Evolutionary conservation across 2,888 invertebrate genomes (phyloP).

Genomic region (Andricus quercusramuli): DNA sequence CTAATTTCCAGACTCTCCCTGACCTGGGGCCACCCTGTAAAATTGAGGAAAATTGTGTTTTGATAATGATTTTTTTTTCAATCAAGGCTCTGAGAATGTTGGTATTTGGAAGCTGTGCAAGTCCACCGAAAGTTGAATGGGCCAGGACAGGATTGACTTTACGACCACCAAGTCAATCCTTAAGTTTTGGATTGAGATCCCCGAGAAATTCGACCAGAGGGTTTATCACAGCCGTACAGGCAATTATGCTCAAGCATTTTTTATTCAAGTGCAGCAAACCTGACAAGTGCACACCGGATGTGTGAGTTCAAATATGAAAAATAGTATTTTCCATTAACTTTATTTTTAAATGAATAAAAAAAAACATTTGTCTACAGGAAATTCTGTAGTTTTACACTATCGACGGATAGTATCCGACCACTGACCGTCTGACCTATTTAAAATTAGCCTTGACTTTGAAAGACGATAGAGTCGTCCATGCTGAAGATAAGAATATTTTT

Average conservation of each 20-base stretch:
- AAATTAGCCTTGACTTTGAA: too few relatives aligned
- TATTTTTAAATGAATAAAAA: not conserved
- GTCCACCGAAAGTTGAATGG: conserved; percentile 87
- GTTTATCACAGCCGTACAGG: conserved; percentile 84
- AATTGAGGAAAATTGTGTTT: too few relatives aligned
- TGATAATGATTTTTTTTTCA: too few relatives aligned
- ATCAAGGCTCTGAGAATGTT: conserved; percentile 82
- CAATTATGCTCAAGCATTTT: conserved; percentile 85
- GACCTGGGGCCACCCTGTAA: too few relatives aligned
- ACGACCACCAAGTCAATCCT: conserved; percentile 81
- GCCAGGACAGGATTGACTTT: conserved; percentile 84
- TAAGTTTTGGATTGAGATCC: conserved; percentile 84
- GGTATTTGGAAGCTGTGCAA: conserved; percentile 84
- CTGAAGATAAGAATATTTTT: too few relatives aligned
- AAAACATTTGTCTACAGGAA: too few relatives aligned
- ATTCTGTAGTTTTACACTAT: too few relatives aligned
- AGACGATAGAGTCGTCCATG: too few relatives aligned
- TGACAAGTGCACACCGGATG: conserved; percentile 81
- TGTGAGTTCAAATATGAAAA: conserved; percentile 74
- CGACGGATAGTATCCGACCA: too few relatives aligned
- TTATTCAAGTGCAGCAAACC: conserved; percentile 80
- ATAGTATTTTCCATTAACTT: not conserved
- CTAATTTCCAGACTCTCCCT: too few relatives aligned
- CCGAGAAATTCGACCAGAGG: conserved; percentile 85
- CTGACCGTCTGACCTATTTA: too few relatives aligned